Evolutionary conservation across 2,888 invertebrate genomes (phyloP).

Genomic region (Lagria hirta): DNA sequence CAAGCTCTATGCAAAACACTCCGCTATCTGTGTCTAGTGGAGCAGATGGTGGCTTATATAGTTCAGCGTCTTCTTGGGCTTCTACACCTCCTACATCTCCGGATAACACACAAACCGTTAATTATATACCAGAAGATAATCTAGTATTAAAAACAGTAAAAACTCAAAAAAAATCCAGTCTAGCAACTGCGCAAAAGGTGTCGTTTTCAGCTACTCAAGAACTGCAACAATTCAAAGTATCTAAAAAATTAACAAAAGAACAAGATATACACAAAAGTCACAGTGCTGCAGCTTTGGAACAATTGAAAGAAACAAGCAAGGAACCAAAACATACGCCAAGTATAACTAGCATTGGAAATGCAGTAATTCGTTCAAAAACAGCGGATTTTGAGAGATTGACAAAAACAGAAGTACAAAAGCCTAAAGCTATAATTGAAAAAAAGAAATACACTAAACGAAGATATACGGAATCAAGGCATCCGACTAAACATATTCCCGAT

Average conservation of each 20-base stretch:
- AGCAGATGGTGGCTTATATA: constrained; percentile 52
- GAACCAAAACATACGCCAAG: constrained; percentile 58
- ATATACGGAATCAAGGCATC: constrained; percentile 63
- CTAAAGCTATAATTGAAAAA: constrained; percentile 54
- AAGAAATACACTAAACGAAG: constrained; percentile 64
- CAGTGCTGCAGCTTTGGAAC: constrained; percentile 37
- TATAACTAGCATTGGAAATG: constrained; percentile 67
- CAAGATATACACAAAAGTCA: constrained; percentile 38
- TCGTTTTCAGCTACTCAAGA: constrained; percentile 65
- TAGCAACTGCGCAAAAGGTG: constrained; percentile 58
- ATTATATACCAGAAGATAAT: constrained; percentile 58
- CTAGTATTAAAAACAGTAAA: constrained; percentile 33
- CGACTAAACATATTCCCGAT: constrained; percentile 60
- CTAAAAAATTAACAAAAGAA: constrained; percentile 25
- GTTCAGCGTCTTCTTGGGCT: constrained; percentile 62
- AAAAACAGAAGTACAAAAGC: constrained; percentile 57
- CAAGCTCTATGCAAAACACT: constrained; percentile 57
- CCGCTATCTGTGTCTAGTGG: constrained; percentile 51
- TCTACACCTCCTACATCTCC: constrained; percentile 62
- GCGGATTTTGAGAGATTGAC: constrained; percentile 67
- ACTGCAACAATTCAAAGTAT: constrained; percentile 38
- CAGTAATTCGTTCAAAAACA: constrained; percentile 66
- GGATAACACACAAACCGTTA: constrained; percentile 58
- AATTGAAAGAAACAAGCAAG: constrained; percentile 29
- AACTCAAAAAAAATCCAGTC: constrained; percentile 40